Conservation (phyloP, 2,113 vertebrate genomes). For the Sarotherodon lohbergeri region DNA sequence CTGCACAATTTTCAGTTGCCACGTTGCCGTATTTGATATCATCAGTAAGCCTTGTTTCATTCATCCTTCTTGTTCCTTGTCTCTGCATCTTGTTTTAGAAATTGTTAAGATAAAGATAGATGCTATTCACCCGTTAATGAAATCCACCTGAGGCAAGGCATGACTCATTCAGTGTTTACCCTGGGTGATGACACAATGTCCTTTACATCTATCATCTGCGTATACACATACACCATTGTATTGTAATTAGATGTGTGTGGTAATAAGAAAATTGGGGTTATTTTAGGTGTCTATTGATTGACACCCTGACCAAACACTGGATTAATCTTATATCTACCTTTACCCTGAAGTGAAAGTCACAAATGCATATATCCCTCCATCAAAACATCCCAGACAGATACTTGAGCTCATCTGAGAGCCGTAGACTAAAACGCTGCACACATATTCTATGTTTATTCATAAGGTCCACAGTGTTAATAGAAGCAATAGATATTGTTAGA, state of each 20-base stretch:
- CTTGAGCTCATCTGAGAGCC: neutral
- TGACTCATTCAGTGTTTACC: constrained; percentile 46
- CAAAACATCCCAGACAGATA: neutral
- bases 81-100: neutral
- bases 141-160: constrained; percentile 31
- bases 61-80: neutral
- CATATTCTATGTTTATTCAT: neutral
- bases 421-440: neutral
- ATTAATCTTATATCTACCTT: neutral
- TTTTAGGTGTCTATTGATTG: neutral
- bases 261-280: neutral
- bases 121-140: constrained; percentile 21
- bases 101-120: constrained; percentile 29
- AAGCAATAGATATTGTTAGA: neutral
- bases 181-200: constrained; percentile 25
- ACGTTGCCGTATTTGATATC: neutral
- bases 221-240: neutral
- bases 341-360: neutral
- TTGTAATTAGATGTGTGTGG: neutral
- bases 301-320: neutral
- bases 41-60: neutral
- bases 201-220: neutral
- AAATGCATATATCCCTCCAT: neutral
- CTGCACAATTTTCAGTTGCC: neutral
- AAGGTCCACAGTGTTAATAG: neutral